Conservation (phyloP, 35 echinoderm and acorn worm species). For the Diadema setosum region DNA sequence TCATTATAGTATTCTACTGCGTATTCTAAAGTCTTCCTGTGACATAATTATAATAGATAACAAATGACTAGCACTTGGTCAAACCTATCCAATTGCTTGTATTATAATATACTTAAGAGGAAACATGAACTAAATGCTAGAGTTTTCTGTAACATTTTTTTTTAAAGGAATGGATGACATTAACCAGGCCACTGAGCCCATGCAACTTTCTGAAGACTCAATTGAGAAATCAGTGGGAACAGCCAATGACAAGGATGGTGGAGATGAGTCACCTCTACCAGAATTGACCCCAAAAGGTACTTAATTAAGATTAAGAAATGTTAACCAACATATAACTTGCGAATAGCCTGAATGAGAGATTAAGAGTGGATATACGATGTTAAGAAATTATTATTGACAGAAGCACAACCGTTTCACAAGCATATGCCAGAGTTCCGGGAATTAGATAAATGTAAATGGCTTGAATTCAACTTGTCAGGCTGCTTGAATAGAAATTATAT, state of each 20-base stretch:
- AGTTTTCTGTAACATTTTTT: not conserved
- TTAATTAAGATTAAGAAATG: not conserved
- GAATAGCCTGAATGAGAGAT: not conserved
- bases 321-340: not conserved
- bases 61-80: too few relatives aligned
- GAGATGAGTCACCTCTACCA: not conserved
- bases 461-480: not conserved
- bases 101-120: too few relatives aligned
- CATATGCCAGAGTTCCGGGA: not conserved
- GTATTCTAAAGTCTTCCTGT: not conserved
- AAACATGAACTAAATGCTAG: too few relatives aligned
- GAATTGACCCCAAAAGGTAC: not conserved
- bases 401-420: not conserved
- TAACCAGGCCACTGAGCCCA: not conserved
- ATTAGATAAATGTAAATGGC: not conserved
- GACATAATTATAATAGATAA: too few relatives aligned
- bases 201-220: not conserved
- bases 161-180: not conserved
- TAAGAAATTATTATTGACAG: not conserved
- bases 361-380: not conserved
- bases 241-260: not conserved
- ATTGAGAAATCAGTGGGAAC: not conserved
- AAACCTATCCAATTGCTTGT: too few relatives aligned
- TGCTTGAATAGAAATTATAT: not conserved
- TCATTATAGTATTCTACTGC: not conserved